A percentile compares a stretch with the other conserved stretches of the same genome.
Evolutionary conservation across 1,140 invertebrate genomes (phyloP).

Genomic region (Rhizoglyphus robini): DNA sequence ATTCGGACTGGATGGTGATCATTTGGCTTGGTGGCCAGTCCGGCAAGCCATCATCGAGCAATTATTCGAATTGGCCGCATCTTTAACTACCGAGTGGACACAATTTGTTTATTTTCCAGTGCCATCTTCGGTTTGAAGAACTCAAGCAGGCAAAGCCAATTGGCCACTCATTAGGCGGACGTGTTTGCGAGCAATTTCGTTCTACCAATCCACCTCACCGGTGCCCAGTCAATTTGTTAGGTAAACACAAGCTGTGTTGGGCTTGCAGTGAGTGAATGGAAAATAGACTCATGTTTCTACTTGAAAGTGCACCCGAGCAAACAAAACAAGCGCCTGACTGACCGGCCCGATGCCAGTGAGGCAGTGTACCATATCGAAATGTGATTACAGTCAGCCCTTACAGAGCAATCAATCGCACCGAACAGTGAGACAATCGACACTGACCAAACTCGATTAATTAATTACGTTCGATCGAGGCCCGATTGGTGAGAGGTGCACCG

Average conservation of each 20-base stretch:
- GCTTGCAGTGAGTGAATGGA: neutral
- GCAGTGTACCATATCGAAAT: constrained; percentile 5
- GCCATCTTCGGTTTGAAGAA: neutral
- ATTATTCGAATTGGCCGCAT: neutral
- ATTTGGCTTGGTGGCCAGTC: too few species aligned
- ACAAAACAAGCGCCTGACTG: neutral
- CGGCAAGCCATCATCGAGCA: too few species aligned
- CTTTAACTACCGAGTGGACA: neutral
- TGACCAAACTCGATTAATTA: constrained; percentile 5
- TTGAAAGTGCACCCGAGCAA: neutral
- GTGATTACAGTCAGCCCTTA: neutral
- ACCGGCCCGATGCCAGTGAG: neutral
- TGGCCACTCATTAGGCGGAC: neutral
- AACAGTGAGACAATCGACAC: neutral
- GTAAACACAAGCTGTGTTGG: neutral
- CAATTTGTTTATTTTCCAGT: neutral
- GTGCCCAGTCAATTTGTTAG: constrained; percentile 4
- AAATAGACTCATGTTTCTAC: neutral
- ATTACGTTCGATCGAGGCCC: neutral
- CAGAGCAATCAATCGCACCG: neutral
- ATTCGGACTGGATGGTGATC: too few species aligned
- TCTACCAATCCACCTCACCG: neutral
- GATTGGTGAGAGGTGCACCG: too few species aligned
- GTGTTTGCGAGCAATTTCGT: too few species aligned
- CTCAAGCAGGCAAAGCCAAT: neutral